Evolutionary conservation across 2,888 invertebrate genomes (phyloP), one percentile per base, ranked within the genome.

Genomic region (Drosophila neotestacea): DNA sequence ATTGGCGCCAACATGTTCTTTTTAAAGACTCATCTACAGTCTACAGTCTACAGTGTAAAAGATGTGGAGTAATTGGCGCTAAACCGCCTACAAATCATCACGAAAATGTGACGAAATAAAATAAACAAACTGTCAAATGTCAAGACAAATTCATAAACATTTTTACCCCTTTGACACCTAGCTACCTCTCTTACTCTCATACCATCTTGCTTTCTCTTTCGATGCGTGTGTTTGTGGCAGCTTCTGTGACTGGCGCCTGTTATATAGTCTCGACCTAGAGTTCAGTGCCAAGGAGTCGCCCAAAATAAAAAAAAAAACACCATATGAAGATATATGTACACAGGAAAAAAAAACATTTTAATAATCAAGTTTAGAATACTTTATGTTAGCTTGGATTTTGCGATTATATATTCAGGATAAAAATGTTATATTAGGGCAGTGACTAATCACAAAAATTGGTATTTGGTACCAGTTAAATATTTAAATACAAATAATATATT

Each of bases 101-200:
- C 77, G 77, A 77, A 83, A 88, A 89, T 85, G 90, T 90, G 90
- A 90, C 89, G 88, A 91, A 90, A 88, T 90, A 88, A 90, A 90
- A 91, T 91, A 91, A 91, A 91, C 91, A 91, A 87, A 80, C 90
- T 90, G 91, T 88, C 90, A 90, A 90, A 85, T 85, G 85, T 85
- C 85, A 88, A 90, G 89, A 86, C 85, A 78, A 78, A 78, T 86
- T 88, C 88, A 90, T 89, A 86, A 90, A 85, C 85, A 85, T 55
- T 66, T 58, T 52, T 48, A 51, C 60, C 59, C 60, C 63, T 47
- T 48, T 50, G 46, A 52, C 77, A 56, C 42, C 67, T 51, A 50
- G 39, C 48, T 48, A 38, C n/a, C 32, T 52, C 44, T 28, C 61
- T 28, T 36, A 6, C 51, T n/a, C 32, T n/a, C 42, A 6, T 50